Evolutionary conservation across 1,140 invertebrate genomes (phyloP).

Genomic region (Paracyclopina nana): DNA sequence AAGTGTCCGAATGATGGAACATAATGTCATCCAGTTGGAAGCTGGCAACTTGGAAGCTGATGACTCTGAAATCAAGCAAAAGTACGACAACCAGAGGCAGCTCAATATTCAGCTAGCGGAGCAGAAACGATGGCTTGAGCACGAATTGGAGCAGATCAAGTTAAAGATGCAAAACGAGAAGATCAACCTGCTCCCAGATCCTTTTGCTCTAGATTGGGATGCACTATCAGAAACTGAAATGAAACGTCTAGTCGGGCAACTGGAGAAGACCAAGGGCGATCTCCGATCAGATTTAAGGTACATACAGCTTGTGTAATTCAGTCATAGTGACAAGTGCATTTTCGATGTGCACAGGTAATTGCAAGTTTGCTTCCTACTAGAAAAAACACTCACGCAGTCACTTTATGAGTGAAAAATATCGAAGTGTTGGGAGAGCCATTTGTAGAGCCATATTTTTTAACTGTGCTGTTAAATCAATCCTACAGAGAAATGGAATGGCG

Average conservation of each 20-base stretch:
- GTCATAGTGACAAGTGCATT: no score
- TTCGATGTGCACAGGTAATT: no score
- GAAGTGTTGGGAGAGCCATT: no score
- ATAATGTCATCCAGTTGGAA: conserved; percentile 12
- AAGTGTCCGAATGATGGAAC: conserved; percentile 6
- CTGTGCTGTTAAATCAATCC: no score
- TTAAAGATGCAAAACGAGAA: conserved; percentile 15
- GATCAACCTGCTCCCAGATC: conserved; percentile 4
- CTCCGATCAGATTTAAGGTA: conserved; percentile 4
- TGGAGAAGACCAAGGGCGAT: conserved; percentile 13
- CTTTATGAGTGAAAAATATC: no score
- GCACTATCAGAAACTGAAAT: conserved; percentile 10
- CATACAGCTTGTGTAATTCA: no score
- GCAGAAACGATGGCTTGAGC: conserved; percentile 14
- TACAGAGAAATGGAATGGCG: conserved; percentile 4
- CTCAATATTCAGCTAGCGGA: conserved; percentile 5
- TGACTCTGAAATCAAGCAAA: conserved; percentile 9
- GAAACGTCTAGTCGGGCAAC: conserved; percentile 6
- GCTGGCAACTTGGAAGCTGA: conserved; percentile 5
- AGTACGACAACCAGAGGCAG: conserved; percentile 12
- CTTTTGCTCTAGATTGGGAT: conserved; percentile 11
- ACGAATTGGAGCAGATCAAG: conserved; percentile 12
- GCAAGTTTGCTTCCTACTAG: no score
- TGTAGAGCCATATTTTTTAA: no score
- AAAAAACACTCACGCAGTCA: no score